Evolutionary conservation across 1,140 invertebrate species (phyloP).

Genomic region (Rhysida immarginata): DNA sequence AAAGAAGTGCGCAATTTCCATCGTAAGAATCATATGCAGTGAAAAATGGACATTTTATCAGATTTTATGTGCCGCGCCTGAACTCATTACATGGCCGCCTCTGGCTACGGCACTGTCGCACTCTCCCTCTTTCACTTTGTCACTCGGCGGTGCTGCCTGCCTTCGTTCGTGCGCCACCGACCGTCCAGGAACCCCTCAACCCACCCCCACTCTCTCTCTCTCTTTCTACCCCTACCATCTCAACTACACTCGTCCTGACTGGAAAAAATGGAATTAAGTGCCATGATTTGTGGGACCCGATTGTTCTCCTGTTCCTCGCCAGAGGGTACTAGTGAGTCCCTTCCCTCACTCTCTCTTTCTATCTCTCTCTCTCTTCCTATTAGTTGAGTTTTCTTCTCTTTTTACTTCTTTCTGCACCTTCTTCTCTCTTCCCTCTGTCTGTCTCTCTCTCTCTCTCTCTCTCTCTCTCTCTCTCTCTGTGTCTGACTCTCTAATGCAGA

Average conservation of each 20-base stretch:
- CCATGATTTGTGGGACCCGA: neutral
- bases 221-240: neutral
- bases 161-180: too few relatives aligned
- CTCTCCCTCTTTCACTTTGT: too few relatives aligned
- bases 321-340: neutral
- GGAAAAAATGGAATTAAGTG: neutral
- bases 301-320: too few relatives aligned
- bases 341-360: too few relatives aligned
- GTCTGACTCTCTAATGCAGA: neutral
- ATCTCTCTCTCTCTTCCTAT: neutral
- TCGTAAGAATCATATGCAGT: constrained; percentile 6
- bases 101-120: too few relatives aligned
- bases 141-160: too few relatives aligned
- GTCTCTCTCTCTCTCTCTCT: neutral
- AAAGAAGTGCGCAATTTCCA: neutral
- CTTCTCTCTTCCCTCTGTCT: too few relatives aligned
- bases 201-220: neutral
- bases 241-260: neutral
- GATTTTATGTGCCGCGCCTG: constrained; percentile 6
- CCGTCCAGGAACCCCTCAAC: too few relatives aligned
- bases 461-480: neutral
- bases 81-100: constrained; percentile 5
- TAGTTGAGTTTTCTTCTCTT: neutral
- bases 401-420: too few relatives aligned
- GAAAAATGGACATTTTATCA: constrained; percentile 9